Conservation (phyloP, 1,140 invertebrate genomes). For the Myzus persicae region DNA sequence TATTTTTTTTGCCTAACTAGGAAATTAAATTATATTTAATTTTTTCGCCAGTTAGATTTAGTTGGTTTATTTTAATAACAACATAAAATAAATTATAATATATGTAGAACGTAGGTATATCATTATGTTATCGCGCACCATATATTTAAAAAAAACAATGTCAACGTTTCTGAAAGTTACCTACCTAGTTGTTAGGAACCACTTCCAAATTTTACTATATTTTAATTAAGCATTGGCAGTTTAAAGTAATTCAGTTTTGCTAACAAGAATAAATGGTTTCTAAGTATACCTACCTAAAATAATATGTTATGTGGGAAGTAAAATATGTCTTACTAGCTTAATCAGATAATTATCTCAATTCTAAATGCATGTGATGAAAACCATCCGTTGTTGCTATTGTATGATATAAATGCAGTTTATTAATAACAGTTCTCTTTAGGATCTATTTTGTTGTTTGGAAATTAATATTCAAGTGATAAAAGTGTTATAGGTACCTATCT, state of each 20-base stretch:
- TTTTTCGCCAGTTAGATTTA: background rate
- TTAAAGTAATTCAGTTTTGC: background rate
- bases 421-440: background rate
- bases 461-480: slow-evolving; percentile 5
- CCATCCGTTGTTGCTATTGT: background rate
- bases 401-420: background rate
- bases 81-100: background rate
- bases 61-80: background rate
- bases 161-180: background rate
- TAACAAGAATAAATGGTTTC: background rate
- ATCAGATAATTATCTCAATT: background rate
- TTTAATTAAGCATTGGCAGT: background rate
- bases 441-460: background rate
- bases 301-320: background rate
- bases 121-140: background rate
- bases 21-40: background rate
- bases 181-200: background rate
- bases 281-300: background rate
- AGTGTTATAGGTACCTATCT: background rate
- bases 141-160: background rate
- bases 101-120: background rate
- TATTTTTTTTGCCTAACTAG: background rate
- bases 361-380: background rate
- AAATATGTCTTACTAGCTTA: background rate
- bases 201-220: background rate